Percentiles rank a stretch among this genome's conserved stretches.
phyloP scores from a whole-genome alignment of 2,888 invertebrate species.

The Macrophya annulata region DNA sequence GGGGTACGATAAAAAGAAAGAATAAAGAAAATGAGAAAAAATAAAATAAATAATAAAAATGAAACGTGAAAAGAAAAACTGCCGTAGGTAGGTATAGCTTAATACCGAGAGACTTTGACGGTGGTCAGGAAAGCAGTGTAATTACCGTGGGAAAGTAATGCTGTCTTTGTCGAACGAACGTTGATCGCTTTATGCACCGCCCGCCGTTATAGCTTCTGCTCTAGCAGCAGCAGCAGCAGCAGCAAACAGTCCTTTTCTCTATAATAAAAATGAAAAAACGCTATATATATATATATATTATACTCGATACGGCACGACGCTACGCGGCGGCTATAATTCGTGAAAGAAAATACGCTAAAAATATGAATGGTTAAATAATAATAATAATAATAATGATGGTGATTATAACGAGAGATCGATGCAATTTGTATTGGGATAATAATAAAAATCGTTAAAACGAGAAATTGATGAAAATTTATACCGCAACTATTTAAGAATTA shows the following conservation, averaged over 20 bases:
- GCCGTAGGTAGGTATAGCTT: constrained; percentile 1
- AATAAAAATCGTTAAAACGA: no score
- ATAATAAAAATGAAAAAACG: background rate
- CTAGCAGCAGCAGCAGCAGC: background rate
- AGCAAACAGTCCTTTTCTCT: background rate
- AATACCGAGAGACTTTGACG: constrained; percentile 45
- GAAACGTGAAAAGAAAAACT: background rate
- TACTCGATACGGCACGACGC: no score
- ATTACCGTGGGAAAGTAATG: constrained; percentile 55
- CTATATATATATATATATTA: background rate
- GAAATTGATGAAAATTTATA: no score
- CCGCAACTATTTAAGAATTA: no score
- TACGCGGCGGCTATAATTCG: background rate
- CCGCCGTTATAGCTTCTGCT: background rate
- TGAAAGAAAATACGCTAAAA: background rate
- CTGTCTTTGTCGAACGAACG: constrained; percentile 48
- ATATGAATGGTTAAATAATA: background rate
- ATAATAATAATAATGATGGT: no score
- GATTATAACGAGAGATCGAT: no score
- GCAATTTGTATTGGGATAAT: no score
- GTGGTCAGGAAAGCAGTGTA: constrained; percentile 52
- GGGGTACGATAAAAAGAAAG: background rate
- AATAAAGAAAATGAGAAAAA: background rate
- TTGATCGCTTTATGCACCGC: background rate
- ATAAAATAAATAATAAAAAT: background rate